Evolutionary conservation across 2,797 vertebrate genomes (phyloP), one percentile per base, ranked within the genome.

Genomic region (Artibeus lituratus): DNA sequence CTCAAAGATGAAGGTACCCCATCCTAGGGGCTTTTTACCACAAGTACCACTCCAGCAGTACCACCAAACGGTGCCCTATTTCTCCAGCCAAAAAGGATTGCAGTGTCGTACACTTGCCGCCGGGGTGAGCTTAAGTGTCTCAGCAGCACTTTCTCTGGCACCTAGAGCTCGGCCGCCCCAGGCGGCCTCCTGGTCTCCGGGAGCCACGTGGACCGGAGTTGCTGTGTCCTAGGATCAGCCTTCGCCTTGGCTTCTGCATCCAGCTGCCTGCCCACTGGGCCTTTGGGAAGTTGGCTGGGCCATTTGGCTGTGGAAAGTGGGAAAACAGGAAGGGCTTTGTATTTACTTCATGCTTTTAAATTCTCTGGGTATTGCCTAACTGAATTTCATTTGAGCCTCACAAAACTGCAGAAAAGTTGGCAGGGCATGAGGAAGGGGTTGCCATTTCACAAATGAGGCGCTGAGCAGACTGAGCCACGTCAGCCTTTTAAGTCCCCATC

Each of bases 141-240:
- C 9, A 0, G 7, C 5, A n/a, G 37, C 44, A 18, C 26, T 37
- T 47, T 14, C 26, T 67, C 37, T 51, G 57, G 59, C 10, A 5
- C 37, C 22, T 37, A 3, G 78, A 22, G 44, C 16, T 0, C 0
- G 0, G 26, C 69, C 32, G 42, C 73, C 24, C 1, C 16, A 3
- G n/a, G 84, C 10, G 0, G 26, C 44, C 24, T 39, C 19, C 51
- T 0, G 4, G 2, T 21, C 26, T 35, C 12, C 73, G n/a, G 19
- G 39, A 37, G 53, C 32, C 16, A 2, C 0, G 0, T 18, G 62
- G 81, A n/a, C 39, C 44, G 4, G 55, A 67, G 44, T 26, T 3
- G 19, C 49, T 21, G 9, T 26, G 65, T 2, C 0, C 29, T 3
- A 1, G 35, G 0, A 0, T 16, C 37, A 1, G 6, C 26, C 14